Evolutionary conservation across 2,888 invertebrate genomes (phyloP), one percentile per base, ranked within the genome.

Genomic region (Cloeon dipterum): DNA sequence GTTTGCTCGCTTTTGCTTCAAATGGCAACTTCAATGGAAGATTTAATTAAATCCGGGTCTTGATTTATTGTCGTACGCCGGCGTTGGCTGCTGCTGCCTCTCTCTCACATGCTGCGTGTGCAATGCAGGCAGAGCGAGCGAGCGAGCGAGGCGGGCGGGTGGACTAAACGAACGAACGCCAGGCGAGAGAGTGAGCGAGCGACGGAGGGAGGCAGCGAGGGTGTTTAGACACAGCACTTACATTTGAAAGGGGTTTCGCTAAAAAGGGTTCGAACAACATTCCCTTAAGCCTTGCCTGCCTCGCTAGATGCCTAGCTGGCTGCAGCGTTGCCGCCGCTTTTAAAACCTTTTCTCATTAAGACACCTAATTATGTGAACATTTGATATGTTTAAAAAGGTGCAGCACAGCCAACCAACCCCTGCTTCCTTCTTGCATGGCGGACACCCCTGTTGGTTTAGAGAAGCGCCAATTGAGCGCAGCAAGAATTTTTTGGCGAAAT

Each of bases 21-120:
- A 40, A 40, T 40, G 57, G 57, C 56, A 57, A 62, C 61, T 63
- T 63, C 63, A 62, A 63, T 62, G 63, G 61, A 64, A 65, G 64
- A 65, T 65, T 65, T 65, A 64, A 65, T 64, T 65, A 64, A 65
- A 64, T 63, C 59, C 58, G 54, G 40, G 57, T 52, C 57, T 59
- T 63, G 64, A 64, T 65, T 64, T 63, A 65, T 63, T 56, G 61
- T 58, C 54, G 57, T 56, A 37, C 21, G 17, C 40, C 25, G 32
- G 32, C 32, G 16, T 19, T 25, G 25, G 34, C 23, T 26, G 29
- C 39, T 26, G 33, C 18, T 14, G 16, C 16, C 16, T n/a, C n/a
- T n/a, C n/a, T n/a, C n/a, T n/a, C n/a, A n/a, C n/a, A n/a, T n/a
- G n/a, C n/a, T n/a, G n/a, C n/a, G n/a, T n/a, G n/a, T 14, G 7